phyloP scores from a whole-genome alignment of 2,113 vertebrate genomes.

The Mus musculus region GRCm39 chr1:127605501-127606000 shows the following conservation, averaged over 20 bases:
- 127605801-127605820: not conserved
- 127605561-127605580: slow-evolving; percentile 78
- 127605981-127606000: not conserved
- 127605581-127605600: not conserved
- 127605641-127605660: not conserved
- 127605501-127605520: slow-evolving; percentile 57
- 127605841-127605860: not conserved
- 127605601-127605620: not conserved
- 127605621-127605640: not conserved
- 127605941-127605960: not conserved
- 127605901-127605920: not conserved
- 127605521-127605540: slow-evolving; percentile 64
- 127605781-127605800: not conserved
- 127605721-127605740: not conserved
- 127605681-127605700: not conserved
- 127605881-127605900: not conserved
- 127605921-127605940: not conserved
- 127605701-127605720: not conserved
- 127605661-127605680: not conserved
- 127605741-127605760: not conserved
- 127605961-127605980: not conserved
- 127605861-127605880: not conserved
- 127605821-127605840: not conserved
- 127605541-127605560: slow-evolving; percentile 80
- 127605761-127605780: not conserved